Evolutionary conservation across 2,113 vertebrate species (phyloP).

Genomic region (Poicephalus gulielmi): DNA sequence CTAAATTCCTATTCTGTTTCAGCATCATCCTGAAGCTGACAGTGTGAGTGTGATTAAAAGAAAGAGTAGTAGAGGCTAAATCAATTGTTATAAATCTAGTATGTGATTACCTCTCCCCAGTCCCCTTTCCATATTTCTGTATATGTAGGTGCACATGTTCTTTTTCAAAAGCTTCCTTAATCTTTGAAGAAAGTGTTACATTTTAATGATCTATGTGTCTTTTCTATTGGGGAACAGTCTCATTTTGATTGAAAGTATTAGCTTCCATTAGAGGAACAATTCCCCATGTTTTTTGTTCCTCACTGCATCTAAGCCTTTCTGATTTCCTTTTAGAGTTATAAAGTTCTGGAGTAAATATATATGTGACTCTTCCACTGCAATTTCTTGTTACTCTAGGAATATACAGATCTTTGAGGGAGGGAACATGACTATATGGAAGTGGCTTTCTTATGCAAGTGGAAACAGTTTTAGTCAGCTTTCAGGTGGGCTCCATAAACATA

Average conservation of each 20-base stretch:
- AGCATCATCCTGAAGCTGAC: not conserved
- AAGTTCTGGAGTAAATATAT: not conserved
- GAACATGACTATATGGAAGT: conserved; percentile 6
- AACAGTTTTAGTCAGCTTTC: conserved; percentile 8
- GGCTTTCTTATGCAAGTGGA: conserved; percentile 6
- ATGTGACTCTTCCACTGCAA: not conserved
- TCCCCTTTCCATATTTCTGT: not conserved
- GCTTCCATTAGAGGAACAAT: not conserved
- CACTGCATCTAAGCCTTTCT: not conserved
- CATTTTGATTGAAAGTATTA: not conserved
- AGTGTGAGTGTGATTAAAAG: not conserved
- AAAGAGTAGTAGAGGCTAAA: not conserved
- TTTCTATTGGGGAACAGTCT: not conserved
- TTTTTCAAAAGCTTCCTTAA: not conserved
- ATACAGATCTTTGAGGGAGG: not conserved
- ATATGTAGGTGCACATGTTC: not conserved
- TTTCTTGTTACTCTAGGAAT: not conserved
- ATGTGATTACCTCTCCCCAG: not conserved
- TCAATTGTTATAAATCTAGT: not conserved
- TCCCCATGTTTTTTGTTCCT: not conserved
- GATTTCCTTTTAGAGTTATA: not conserved
- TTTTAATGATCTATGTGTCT: not conserved
- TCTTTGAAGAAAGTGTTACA: not conserved
- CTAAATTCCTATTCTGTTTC: not conserved
- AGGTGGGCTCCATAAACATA: not conserved